Conservation (phyloP, 2,888 invertebrate genomes). For the Labia minor region DNA sequence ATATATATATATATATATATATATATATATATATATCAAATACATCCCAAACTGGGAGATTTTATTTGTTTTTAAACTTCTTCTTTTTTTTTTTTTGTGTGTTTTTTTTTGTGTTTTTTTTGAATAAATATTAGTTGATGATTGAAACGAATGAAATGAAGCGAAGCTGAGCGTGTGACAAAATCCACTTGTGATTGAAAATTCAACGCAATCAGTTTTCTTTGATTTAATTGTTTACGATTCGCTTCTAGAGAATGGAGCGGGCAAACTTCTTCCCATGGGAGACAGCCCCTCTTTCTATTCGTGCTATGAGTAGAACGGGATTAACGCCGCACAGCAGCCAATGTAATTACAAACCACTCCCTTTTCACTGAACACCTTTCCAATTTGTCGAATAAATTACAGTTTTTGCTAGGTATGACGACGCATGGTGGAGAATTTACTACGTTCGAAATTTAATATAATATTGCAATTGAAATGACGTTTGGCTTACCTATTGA, state of each 20-base stretch:
- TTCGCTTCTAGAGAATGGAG: background rate
- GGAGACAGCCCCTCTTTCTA: background rate
- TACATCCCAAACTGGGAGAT: background rate
- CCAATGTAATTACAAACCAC: background rate
- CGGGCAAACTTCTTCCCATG: background rate
- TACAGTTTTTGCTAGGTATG: background rate
- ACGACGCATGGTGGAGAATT: background rate
- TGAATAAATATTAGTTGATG: conserved; percentile 6
- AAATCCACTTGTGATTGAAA: background rate
- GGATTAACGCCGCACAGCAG: conserved; percentile 1
- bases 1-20: too few relatives aligned
- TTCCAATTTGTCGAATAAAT: background rate
- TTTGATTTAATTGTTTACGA: conserved; percentile 13
- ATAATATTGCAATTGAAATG: too few relatives aligned
- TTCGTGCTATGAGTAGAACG: background rate
- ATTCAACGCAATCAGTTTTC: conserved; percentile 4
- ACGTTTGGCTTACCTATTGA: too few relatives aligned
- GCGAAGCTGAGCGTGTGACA: background rate
- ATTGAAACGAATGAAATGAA: background rate
- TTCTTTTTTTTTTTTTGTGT: background rate
- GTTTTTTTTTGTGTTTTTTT: background rate
- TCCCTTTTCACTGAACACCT: background rate
- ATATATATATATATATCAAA: background rate
- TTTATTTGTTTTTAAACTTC: conserved; percentile 4
- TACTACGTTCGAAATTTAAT: too few relatives aligned